Evolutionary conservation across 2,113 vertebrate species (phyloP).

Genomic region (Lasiurus cinereus): DNA sequence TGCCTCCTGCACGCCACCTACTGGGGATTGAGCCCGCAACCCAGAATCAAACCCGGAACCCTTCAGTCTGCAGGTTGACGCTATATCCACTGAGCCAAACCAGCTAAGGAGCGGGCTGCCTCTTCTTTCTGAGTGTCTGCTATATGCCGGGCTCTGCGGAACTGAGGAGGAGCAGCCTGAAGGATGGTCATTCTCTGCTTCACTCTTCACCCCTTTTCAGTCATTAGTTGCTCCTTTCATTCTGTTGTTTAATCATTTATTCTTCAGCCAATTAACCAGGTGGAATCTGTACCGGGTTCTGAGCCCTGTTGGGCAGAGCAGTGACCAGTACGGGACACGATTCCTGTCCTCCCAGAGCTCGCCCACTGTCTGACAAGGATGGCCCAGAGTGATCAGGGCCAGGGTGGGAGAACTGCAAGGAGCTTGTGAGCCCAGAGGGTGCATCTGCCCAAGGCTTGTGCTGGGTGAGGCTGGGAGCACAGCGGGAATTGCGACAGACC

Average conservation of each 20-base stretch:
- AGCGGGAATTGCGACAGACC: neutral
- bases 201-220: neutral
- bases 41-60: no score
- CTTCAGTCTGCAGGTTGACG: no score
- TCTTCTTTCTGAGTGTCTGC: neutral
- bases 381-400: neutral
- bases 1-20: no score
- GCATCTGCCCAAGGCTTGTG: neutral
- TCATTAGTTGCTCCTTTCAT: constrained; percentile 2
- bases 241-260: neutral
- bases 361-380: neutral
- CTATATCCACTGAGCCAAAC: no score
- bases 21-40: no score
- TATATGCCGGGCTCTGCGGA: neutral
- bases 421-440: neutral
- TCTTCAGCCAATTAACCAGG: neutral
- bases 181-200: neutral
- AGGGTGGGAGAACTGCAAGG: neutral
- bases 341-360: neutral
- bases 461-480: neutral
- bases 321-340: neutral
- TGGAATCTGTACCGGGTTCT: neutral
- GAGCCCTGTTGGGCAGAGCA: neutral
- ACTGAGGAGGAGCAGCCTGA: neutral
- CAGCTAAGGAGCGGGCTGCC: no score